Percentiles rank a stretch among this genome's conserved stretches.
Evolutionary conservation across 1,140 invertebrate species (phyloP).

Genomic region (Sycobia sp.): DNA sequence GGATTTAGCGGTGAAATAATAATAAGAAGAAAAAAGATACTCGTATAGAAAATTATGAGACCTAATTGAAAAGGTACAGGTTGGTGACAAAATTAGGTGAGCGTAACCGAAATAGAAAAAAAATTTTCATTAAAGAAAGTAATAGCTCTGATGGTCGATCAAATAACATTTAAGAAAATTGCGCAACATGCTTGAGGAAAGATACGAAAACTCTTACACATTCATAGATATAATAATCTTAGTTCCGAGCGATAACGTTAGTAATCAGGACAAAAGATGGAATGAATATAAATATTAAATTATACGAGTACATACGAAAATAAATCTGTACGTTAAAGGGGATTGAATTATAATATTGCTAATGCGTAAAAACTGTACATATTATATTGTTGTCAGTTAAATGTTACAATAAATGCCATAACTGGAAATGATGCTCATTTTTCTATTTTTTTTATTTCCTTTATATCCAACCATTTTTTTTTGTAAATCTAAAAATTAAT

Average conservation of each 20-base stretch:
- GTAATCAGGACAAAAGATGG: too few species aligned
- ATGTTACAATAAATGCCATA: slow-evolving; percentile 60
- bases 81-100: neutral
- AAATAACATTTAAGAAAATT: neutral
- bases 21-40: neutral
- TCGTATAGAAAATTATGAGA: neutral
- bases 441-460: neutral
- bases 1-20: slow-evolving; percentile 11
- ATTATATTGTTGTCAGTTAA: slow-evolving; percentile 60
- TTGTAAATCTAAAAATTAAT: too few species aligned
- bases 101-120: neutral
- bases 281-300: slow-evolving; percentile 43
- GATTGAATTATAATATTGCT: slow-evolving; percentile 42
- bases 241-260: too few species aligned
- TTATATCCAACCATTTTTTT: too few species aligned
- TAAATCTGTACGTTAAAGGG: slow-evolving; percentile 40
- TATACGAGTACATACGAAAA: slow-evolving; percentile 43
- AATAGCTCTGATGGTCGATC: too few species aligned
- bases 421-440: slow-evolving; percentile 34
- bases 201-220: slow-evolving; percentile 1
- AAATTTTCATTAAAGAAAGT: neutral
- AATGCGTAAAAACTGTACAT: slow-evolving; percentile 47
- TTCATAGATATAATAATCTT: neutral
- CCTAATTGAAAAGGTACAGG: neutral
- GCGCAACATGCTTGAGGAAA: slow-evolving; percentile 8